phyloP scores from a whole-genome alignment of 1,140 invertebrate species.

The Cotesia typhae region DNA sequence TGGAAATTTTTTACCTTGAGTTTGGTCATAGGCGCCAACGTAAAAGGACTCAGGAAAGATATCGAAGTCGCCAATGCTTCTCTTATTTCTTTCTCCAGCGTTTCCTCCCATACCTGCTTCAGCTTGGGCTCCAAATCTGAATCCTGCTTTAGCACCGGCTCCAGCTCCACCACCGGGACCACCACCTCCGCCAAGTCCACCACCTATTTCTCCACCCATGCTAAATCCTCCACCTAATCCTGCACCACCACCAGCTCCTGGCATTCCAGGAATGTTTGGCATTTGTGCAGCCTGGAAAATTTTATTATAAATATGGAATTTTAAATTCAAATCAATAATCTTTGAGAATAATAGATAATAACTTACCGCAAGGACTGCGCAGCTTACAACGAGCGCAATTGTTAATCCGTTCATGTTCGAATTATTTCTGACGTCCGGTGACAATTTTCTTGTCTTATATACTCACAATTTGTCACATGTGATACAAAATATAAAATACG shows the following conservation, averaged over 20 bases:
- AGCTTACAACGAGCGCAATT: conserved; percentile 20
- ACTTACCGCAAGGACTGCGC: conserved; percentile 39
- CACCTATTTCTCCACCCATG: neutral
- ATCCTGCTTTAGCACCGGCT: neutral
- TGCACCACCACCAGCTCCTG: too few species aligned
- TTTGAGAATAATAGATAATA: neutral
- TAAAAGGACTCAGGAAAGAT: too few species aligned
- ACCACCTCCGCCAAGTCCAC: neutral
- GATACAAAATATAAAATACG: too few species aligned
- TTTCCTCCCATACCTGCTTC: neutral
- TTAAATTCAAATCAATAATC: neutral
- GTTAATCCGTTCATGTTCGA: conserved; percentile 41
- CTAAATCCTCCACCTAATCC: too few species aligned
- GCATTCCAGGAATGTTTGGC: too few species aligned
- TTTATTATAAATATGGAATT: neutral
- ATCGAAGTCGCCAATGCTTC: neutral
- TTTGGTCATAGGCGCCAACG: too few species aligned
- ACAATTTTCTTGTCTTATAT: too few species aligned
- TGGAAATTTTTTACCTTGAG: neutral
- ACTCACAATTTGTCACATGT: too few species aligned
- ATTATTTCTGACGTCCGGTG: neutral
- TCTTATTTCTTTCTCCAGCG: neutral
- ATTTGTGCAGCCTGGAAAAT: neutral
- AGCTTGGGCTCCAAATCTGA: neutral
- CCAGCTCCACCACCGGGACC: neutral